These are phyloP conservation scores for Pachycephala philippinensis DNA, from an alignment of 2,113 vertebrate species.

Conservation along the genomic window DNA sequence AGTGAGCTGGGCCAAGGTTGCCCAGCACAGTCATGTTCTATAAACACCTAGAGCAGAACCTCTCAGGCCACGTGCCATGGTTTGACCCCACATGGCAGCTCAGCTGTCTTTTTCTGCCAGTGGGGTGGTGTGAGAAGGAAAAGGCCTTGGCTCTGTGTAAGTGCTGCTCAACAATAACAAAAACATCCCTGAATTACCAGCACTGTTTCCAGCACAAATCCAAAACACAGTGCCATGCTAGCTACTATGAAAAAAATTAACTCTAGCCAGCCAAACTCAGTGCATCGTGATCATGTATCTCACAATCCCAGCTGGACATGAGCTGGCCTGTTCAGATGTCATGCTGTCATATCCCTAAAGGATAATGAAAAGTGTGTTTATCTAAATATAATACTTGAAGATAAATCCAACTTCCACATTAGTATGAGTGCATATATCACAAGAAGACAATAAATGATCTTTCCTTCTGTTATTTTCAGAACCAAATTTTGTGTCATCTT, in stretches of 20 bases:
- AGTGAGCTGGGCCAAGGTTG: background rate
- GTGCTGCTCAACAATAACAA: background rate
- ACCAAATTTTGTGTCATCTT: conserved; percentile 96
- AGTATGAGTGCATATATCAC: background rate
- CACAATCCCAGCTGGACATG: background rate
- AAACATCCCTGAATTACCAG: background rate
- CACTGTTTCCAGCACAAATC: background rate
- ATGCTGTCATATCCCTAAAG: background rate
- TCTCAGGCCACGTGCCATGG: accelerated
- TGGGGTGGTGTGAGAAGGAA: background rate
- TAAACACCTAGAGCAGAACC: background rate
- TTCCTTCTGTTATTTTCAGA: conserved; percentile 71
- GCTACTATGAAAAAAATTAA: background rate
- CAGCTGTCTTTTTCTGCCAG: background rate
- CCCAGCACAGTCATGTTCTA: background rate
- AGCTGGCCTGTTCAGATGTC: background rate
- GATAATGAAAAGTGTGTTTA: background rate
- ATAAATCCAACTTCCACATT: background rate
- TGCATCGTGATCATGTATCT: background rate
- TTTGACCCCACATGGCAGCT: background rate
- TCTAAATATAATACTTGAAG: background rate
- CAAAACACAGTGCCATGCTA: background rate
- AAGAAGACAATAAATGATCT: conserved; percentile 43
- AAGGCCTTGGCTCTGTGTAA: background rate
- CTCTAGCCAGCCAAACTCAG: background rate